Base-by-base conservation (phyloP, 30 jellyfish, hydroid and myxozoan species). In the Aurelia sp. region DNA sequence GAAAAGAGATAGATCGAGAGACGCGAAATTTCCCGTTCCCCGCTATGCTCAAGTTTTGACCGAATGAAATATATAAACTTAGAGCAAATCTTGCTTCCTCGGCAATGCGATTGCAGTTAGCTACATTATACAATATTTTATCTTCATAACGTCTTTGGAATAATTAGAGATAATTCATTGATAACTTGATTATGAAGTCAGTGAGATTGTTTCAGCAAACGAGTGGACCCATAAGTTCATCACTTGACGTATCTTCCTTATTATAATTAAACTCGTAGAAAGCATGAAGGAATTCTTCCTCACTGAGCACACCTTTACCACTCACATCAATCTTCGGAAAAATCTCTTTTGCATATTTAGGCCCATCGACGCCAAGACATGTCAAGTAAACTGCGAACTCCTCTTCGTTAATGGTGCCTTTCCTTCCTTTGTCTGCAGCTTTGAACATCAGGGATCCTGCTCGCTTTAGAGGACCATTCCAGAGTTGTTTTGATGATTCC, bases 331-430 rank as follows among this genome's bases (percentile, higher is more conserved):
- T 76, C 67, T 48, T 33, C 53, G 72, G 44, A 74, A 82, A 70
- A 50, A 82, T 68, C 63, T 69, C 79, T 33, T 63, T 69, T 4
- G 85, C 85, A 27, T 51, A 38, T 13, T 40, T 21, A 13, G 47
- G 76, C 3, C 63, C 85, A 17, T 82, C 72, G 7, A 82, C 85
- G 19, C 91, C 91, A 68, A 82, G 91, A 78, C 91, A 82, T 17
- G 74, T 74, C 31, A 82, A 65, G 31, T 66, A 82, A 22, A 55
- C 77, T 13, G 85, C 76, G 57, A 66, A 82, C 11, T 64, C 91
- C 24, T 82, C 91, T 24, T 51, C 71, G 7, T 85, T 22, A 16
- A 82, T 68, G 18, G 70, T 70, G 4, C 91, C 91, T n/a, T 61
- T 82, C 47, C 91, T 31, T 35, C 72, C 77, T 59, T 70, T 82